phyloP scores from a whole-genome alignment of 2,113 vertebrate species.

The Octodon degus region DNA sequence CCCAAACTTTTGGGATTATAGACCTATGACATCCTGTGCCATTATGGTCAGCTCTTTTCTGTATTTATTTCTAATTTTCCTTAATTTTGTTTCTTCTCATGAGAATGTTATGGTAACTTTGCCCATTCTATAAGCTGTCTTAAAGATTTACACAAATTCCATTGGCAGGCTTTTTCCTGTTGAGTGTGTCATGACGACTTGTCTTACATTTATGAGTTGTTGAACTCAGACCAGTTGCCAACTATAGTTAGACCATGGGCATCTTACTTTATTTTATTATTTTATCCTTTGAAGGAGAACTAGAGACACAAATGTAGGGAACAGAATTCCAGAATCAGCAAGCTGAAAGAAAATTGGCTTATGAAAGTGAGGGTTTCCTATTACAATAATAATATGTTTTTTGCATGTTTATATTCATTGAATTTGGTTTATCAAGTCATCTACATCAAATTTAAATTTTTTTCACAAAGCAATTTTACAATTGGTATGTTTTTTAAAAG shows the following conservation, averaged over 20 bases:
- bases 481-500: too few relatives aligned
- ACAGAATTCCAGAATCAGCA: constrained; percentile 50
- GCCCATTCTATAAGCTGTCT: constrained; percentile 36
- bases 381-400: background rate
- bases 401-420: too few relatives aligned
- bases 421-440: too few relatives aligned
- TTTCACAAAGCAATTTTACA: too few relatives aligned
- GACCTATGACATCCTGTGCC: background rate
- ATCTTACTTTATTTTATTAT: constrained; percentile 36
- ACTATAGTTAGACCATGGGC: background rate
- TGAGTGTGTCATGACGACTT: constrained; percentile 17
- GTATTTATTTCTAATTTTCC: constrained; percentile 27
- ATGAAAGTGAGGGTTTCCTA: background rate
- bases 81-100: constrained; percentile 37
- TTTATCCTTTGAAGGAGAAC: constrained; percentile 42
- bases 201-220: background rate
- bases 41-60: background rate
- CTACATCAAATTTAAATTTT: too few relatives aligned
- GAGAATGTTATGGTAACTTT: constrained; percentile 17
- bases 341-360: constrained; percentile 46
- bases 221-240: constrained; percentile 29
- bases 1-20: background rate
- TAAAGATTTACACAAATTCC: constrained; percentile 25
- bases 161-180: constrained; percentile 31
- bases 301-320: background rate